Evolutionary conservation across 2,797 vertebrate genomes (phyloP), one percentile per base, ranked within the genome.

Genomic region (Gymnothorax reevesii): DNA sequence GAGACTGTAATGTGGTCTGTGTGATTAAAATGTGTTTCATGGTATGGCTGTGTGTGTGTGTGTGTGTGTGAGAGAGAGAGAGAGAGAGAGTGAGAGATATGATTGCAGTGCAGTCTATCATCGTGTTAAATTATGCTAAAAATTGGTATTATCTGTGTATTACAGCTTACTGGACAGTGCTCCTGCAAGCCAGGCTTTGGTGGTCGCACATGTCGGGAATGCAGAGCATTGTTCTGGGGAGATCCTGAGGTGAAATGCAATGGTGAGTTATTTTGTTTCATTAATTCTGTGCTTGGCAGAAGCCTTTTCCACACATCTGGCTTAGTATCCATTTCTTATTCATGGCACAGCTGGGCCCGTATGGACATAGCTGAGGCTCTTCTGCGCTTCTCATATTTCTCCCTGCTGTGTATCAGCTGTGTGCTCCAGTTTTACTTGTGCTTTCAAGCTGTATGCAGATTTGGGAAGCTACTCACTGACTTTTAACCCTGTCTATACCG

Each of bases 221-320:
- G 99, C 91, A 96, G 96, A 92, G 98, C 98, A 87, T 95, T 97
- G 84, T 99, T 97, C 94, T 99, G 98, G 98, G 98, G 99, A 0
- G 95, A 99, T 88, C 98, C 98, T 0, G 89, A 93, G 0, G 87
- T 97, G 88, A 94, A 97, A 89, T 99, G 99, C 92, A 95, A 91
- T 86, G 97, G 99, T 99, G 90, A n/a, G 93, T 88, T 80, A n/a
- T 8, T 55, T 54, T 80, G 17, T 80, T 80, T 3, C 3, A 27
- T 22, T 54, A 80, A 22, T 80, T 54, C 2, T 80, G 22, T 52
- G 10, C 20, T 80, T 80, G 49, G 20, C 77, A 55, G 77, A 55
- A 54, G 52, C 22, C 52, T 54, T 80, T 54, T 80, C 55, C 77
- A 22, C 77, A 80, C 3, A 80, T 80, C 20, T 80, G 49, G 20